Evolutionary conservation across 2,113 vertebrate genomes (phyloP).

Genomic region (Rhinopomastus cyanomelas): DNA sequence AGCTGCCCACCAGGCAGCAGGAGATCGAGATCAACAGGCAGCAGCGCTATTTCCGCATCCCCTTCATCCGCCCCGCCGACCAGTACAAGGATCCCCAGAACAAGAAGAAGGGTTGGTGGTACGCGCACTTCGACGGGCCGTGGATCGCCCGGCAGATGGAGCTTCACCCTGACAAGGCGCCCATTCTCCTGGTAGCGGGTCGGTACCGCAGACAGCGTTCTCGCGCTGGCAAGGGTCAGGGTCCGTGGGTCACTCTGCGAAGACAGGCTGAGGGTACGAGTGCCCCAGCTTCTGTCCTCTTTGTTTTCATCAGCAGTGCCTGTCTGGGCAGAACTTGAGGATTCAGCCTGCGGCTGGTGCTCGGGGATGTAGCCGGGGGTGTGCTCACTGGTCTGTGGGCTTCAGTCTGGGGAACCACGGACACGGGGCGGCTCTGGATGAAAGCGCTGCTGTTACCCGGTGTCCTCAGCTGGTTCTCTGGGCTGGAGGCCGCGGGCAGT

Average conservation of each 20-base stretch:
- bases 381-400: rapidly evolving
- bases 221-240: background rate
- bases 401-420: background rate
- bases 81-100: conserved; percentile 92
- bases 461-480: background rate
- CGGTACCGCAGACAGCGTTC: conserved; percentile 26
- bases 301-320: background rate
- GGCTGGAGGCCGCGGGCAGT: rapidly evolving
- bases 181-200: conserved; percentile 96
- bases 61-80: conserved; percentile 92
- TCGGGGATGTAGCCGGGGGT: background rate
- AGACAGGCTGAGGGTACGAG: background rate
- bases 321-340: background rate
- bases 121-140: conserved; percentile 93
- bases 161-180: conserved; percentile 95
- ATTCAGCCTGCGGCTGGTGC: background rate
- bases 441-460: background rate
- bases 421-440: background rate
- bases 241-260: background rate
- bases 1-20: conserved; percentile 82
- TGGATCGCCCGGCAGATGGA: conserved; percentile 99
- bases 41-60: conserved; percentile 96
- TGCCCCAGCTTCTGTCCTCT: background rate
- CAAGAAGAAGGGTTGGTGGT: conserved; percentile 99
- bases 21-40: conserved; percentile 87